These are phyloP conservation scores for Hipposideros armiger DNA, from an alignment of 2,113 vertebrate species.

Conservation along the genomic window DNA sequence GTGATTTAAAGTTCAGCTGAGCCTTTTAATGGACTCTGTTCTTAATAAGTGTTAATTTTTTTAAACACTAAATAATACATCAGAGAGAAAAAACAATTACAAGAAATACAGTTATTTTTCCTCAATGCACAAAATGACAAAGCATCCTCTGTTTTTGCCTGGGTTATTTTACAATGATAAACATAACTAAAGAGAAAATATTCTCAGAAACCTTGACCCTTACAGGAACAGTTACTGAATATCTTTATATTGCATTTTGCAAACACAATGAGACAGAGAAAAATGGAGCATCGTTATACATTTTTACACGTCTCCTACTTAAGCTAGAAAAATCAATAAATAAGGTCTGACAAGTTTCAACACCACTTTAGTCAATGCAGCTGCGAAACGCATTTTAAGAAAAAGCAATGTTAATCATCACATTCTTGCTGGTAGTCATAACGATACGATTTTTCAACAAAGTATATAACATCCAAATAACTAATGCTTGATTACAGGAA, in stretches of 20 bases:
- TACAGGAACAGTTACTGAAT: conserved; percentile 14
- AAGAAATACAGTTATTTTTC: not conserved
- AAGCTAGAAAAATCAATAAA: conserved; percentile 20
- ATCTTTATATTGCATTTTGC: conserved; percentile 54
- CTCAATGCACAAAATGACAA: conserved; percentile 27
- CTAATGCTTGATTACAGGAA: not conserved
- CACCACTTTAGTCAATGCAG: not conserved
- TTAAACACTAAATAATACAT: conserved; percentile 25
- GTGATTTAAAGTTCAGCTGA: not conserved
- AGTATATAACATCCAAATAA: not conserved
- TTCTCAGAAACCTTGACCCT: conserved; percentile 12
- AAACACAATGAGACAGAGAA: conserved; percentile 58
- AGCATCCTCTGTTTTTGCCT: not conserved
- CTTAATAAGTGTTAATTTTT: not conserved
- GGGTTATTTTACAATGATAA: conserved; percentile 17
- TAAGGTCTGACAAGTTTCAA: not conserved
- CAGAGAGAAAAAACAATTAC: not conserved
- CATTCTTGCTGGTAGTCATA: not conserved
- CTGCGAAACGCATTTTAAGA: conserved; percentile 19
- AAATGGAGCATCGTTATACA: not conserved
- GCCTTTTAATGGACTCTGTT: not conserved
- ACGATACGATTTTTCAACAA: not conserved
- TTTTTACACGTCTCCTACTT: conserved; percentile 36
- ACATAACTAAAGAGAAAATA: conserved; percentile 24
- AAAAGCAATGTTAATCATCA: conserved; percentile 44